Evolutionary conservation across 2,113 vertebrate genomes (phyloP).

Genomic region (Mugil cephalus): DNA sequence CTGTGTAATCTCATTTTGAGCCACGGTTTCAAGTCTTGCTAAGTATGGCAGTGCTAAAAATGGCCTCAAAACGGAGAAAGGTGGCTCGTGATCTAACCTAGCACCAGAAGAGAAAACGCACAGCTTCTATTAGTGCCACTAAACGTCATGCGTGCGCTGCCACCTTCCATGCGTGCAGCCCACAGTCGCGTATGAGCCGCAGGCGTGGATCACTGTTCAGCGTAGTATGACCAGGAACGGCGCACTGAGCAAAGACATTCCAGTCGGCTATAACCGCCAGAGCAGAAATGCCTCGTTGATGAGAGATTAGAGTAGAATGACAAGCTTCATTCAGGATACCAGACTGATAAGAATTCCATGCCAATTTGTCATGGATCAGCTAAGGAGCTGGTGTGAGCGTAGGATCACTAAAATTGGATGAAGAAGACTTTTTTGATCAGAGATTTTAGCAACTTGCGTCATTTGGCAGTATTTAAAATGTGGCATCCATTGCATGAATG

Average conservation of each 20-base stretch:
- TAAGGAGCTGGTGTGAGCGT: not conserved
- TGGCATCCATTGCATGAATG: too few species aligned
- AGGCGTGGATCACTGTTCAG: not conserved
- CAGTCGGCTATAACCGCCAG: not conserved
- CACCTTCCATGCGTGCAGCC: too few species aligned
- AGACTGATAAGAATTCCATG: not conserved
- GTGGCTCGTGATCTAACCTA: too few species aligned
- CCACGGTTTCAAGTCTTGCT: too few species aligned
- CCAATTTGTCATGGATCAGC: not conserved
- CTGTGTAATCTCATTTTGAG: too few species aligned
- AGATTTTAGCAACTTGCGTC: not conserved
- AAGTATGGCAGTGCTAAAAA: too few species aligned
- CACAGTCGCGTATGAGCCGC: not conserved
- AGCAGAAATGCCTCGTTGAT: conserved; percentile 14
- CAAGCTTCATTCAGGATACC: not conserved
- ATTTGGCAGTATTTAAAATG: not conserved
- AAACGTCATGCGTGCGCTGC: not conserved
- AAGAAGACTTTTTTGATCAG: not conserved
- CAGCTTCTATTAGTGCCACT: too few species aligned
- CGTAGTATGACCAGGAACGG: not conserved
- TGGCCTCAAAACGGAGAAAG: too few species aligned
- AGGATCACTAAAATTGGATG: not conserved
- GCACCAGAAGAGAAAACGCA: too few species aligned
- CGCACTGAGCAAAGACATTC: conserved; percentile 1
- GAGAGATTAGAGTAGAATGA: conserved; percentile 34